Conservation (phyloP, 1,140 invertebrate genomes). For the Adelges cooleyi region DNA sequence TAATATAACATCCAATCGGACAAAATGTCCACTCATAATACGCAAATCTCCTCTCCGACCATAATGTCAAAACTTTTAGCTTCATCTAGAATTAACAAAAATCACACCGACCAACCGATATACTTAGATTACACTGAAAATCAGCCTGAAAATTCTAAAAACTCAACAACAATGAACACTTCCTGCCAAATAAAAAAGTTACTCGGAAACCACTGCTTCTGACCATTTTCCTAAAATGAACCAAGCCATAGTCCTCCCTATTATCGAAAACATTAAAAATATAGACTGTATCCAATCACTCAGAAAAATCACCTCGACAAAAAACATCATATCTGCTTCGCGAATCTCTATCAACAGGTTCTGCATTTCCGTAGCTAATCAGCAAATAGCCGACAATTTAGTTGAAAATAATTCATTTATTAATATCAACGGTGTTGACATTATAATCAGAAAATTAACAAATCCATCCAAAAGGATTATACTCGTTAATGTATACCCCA, state of each 20-base stretch:
- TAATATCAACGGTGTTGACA: neutral
- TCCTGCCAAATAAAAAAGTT: neutral
- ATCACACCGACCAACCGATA: too few relatives aligned
- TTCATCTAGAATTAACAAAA: too few relatives aligned
- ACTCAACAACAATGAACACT: too few relatives aligned
- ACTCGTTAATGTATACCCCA: neutral
- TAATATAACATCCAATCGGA: too few relatives aligned
- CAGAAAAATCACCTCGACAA: neutral
- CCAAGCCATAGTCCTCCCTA: neutral
- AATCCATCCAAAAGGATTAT: conserved; percentile 4
- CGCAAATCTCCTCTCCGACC: too few relatives aligned
- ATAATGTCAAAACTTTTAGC: too few relatives aligned
- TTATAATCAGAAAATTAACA: neutral
- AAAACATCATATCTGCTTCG: neutral
- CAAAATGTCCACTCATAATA: too few relatives aligned
- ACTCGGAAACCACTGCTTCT: neutral
- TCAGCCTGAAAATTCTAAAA: too few relatives aligned
- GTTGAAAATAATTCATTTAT: neutral
- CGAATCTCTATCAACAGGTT: neutral
- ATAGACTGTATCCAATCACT: neutral
- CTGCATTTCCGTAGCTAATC: neutral
- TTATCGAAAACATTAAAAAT: neutral
- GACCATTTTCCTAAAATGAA: neutral
- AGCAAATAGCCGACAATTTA: neutral
- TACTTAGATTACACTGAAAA: too few relatives aligned